These are phyloP conservation scores for Calephelis virginiensis DNA, from an alignment of 1,140 invertebrate genomes.

Conservation along the genomic window DNA sequence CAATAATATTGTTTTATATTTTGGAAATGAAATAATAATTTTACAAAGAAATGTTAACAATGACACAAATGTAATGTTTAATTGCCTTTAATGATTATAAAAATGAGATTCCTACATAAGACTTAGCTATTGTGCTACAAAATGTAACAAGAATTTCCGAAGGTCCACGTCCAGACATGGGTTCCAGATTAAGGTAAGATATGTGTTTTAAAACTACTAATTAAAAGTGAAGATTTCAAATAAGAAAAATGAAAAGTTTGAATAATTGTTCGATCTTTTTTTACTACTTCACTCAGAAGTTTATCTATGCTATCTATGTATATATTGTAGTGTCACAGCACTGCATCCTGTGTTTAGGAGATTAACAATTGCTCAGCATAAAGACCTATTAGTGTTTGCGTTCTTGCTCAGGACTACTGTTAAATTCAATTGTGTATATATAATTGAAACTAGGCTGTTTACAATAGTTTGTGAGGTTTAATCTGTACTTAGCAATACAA, in stretches of 20 bases:
- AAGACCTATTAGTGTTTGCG: too few relatives aligned
- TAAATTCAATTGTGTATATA: neutral
- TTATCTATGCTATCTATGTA: slow-evolving; percentile 9
- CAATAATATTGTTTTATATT: neutral
- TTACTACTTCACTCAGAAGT: neutral
- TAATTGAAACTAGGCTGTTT: neutral
- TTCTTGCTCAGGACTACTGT: neutral
- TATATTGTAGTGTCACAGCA: neutral
- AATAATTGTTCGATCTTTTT: slow-evolving; percentile 24
- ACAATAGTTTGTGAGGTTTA: too few relatives aligned
- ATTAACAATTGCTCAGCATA: neutral
- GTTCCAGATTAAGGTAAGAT: slow-evolving; percentile 68
- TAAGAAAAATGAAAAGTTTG: slow-evolving; percentile 6
- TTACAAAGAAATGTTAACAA: neutral
- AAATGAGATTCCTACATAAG: neutral
- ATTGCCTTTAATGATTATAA: neutral
- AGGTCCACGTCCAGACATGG: slow-evolving; percentile 65
- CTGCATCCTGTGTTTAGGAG: neutral
- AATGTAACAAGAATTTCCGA: slow-evolving; percentile 57
- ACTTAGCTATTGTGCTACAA: slow-evolving; percentile 30
- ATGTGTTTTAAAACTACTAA: slow-evolving; percentile 25
- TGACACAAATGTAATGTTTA: neutral
- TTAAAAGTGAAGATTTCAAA: slow-evolving; percentile 1
- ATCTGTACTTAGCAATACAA: too few relatives aligned
- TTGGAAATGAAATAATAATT: slow-evolving; percentile 2